Evolutionary conservation across 1,140 invertebrate genomes (phyloP).

Genomic region (Drosophila lacteicornis): DNA sequence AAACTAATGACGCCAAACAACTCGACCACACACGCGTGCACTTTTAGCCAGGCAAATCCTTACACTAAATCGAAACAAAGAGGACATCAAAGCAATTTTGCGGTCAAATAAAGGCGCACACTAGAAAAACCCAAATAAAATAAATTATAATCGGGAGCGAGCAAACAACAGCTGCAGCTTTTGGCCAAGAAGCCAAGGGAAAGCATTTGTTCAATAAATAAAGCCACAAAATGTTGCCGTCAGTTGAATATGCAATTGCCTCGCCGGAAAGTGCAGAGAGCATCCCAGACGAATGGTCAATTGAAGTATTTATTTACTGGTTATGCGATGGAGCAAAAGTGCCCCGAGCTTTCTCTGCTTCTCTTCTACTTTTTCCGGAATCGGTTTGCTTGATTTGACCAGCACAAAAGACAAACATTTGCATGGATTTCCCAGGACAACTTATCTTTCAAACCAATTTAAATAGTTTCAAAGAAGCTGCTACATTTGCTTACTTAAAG

Average conservation of each 20-base stretch:
- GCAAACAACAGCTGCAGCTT: conserved; percentile 30
- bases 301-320: conserved; percentile 39
- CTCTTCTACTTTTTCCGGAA: conserved; percentile 5
- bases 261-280: conserved; percentile 27
- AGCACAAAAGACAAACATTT: conserved; percentile 21
- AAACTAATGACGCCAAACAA: conserved; percentile 29
- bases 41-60: conserved; percentile 27
- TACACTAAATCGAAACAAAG: conserved; percentile 22
- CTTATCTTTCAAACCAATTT: conserved; percentile 4
- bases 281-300: conserved; percentile 26
- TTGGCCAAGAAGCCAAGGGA: conserved; percentile 26
- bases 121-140: conserved; percentile 13
- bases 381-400: conserved; percentile 10
- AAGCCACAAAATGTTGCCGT: conserved; percentile 38
- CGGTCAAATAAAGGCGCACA: conserved; percentile 28
- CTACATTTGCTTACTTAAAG: conserved; percentile 1
- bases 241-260: conserved; percentile 32
- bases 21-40: not conserved
- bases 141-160: conserved; percentile 12
- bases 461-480: conserved; percentile 13
- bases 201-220: conserved; percentile 60
- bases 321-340: not conserved
- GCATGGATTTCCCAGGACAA: not conserved
- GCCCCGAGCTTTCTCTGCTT: not conserved
- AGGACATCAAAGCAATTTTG: conserved; percentile 31